phyloP scores from a whole-genome alignment of 2,797 vertebrate genomes.

The Sebastes cheni region DNA sequence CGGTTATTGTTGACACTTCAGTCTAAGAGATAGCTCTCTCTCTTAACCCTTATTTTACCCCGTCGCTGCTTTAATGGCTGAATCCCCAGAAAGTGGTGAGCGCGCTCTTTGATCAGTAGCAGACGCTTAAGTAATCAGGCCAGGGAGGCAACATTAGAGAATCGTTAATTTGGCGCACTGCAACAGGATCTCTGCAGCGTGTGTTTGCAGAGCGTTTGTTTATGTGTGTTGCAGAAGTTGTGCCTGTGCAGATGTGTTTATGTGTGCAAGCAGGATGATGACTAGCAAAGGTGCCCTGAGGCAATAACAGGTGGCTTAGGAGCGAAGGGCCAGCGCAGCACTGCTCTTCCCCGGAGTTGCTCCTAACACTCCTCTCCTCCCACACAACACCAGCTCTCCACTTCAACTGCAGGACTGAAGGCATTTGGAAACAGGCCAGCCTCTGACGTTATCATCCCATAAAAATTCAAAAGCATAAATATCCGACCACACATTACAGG shows the following conservation, averaged over 20 bases:
- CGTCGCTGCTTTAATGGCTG: constrained; percentile 27
- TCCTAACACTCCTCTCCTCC: constrained; percentile 62
- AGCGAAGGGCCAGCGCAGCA: constrained; percentile 35
- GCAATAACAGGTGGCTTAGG: constrained; percentile 75
- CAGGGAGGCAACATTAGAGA: constrained; percentile 41
- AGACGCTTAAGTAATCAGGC: constrained; percentile 69
- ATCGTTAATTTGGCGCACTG: constrained; percentile 62
- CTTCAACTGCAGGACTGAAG: constrained; percentile 42
- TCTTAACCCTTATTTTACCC: constrained; percentile 59
- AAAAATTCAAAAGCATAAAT: constrained; percentile 17
- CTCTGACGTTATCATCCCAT: constrained; percentile 16
- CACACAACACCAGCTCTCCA: constrained; percentile 51
- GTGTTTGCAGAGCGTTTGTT: constrained; percentile 7
- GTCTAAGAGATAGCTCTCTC: constrained; percentile 26
- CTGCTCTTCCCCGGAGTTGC: constrained; percentile 62
- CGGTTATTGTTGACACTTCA: constrained; percentile 57
- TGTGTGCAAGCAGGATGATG: constrained; percentile 35
- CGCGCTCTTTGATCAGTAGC: constrained; percentile 66
- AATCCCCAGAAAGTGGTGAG: constrained; percentile 45
- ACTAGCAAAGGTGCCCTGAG: constrained; percentile 52
- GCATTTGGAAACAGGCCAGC: constrained; percentile 47
- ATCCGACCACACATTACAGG: not conserved
- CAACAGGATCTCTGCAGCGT: constrained; percentile 54
- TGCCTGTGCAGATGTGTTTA: not conserved
- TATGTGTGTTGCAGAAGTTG: constrained; percentile 8